These are phyloP conservation scores for Polypterus bichir DNA, from an alignment of 2,113 vertebrate genomes.

Conservation along the genomic window DNA sequence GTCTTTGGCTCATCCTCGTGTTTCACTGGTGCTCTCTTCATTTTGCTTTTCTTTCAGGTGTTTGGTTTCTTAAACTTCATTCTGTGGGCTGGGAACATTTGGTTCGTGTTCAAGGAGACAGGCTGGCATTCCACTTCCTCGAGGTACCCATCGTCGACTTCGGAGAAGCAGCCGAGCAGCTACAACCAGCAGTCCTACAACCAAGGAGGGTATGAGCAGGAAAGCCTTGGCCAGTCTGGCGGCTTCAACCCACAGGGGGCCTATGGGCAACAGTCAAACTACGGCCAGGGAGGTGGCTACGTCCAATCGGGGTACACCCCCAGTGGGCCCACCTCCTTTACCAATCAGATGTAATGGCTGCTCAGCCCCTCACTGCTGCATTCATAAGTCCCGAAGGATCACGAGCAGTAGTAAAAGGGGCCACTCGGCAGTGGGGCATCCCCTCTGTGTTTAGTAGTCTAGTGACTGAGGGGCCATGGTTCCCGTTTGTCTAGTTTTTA, in stretches of 20 bases:
- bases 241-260: conserved; percentile 60
- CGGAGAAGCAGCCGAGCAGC: conserved; percentile 69
- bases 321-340: conserved; percentile 68
- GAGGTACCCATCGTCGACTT: conserved; percentile 48
- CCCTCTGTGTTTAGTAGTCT: conserved; percentile 7
- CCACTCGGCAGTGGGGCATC: conserved; percentile 3
- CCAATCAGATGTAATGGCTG: conserved; percentile 70
- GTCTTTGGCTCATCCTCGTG: no score
- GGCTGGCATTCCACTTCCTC: conserved; percentile 81
- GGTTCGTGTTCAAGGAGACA: conserved; percentile 98
- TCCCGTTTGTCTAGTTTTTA: conserved; percentile 19
- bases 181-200: conserved; percentile 63
- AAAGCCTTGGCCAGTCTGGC: conserved; percentile 63
- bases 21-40: not conserved
- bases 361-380: conserved; percentile 1
- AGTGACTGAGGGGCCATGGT: conserved; percentile 20
- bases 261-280: conserved; percentile 52
- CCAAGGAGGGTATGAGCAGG: conserved; percentile 69
- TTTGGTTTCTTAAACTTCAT: conserved; percentile 97
- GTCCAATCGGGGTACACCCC: conserved; percentile 46
- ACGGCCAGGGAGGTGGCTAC: conserved; percentile 64
- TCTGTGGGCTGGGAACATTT: conserved; percentile 97
- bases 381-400: conserved; percentile 8
- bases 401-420: conserved; percentile 5
- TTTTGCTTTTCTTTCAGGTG: conserved; percentile 43